Conservation (phyloP, 1,140 invertebrate genomes). For the Drosophila watanabei region DNA sequence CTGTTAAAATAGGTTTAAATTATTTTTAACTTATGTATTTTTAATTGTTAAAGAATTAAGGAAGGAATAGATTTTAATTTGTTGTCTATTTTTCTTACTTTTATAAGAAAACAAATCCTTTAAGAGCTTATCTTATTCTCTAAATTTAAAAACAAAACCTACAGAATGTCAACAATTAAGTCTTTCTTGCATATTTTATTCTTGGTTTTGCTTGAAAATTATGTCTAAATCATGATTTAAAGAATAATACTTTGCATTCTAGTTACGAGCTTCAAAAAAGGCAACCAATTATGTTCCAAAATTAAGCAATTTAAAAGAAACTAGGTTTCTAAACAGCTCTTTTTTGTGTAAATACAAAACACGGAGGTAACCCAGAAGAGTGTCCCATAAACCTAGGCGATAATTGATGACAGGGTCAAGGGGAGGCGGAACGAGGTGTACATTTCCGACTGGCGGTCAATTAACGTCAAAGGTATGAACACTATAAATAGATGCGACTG, state of each 20-base stretch:
- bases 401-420: constrained; percentile 60
- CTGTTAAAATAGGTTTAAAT: background rate
- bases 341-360: background rate
- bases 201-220: background rate
- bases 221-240: background rate
- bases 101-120: background rate
- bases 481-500: constrained; percentile 54
- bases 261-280: background rate
- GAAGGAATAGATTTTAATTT: background rate
- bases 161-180: no score
- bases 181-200: background rate
- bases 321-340: background rate
- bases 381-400: constrained; percentile 17
- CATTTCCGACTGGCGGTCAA: constrained; percentile 45
- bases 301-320: no score
- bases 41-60: background rate
- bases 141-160: background rate
- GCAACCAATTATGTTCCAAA: background rate
- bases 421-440: constrained; percentile 1
- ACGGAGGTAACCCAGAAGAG: background rate
- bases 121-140: background rate
- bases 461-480: constrained; percentile 48
- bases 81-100: background rate
- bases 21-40: background rate
- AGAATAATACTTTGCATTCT: background rate